Evolutionary conservation across 2,888 invertebrate genomes (phyloP).

Genomic region (Sphaeridia pumilis): DNA sequence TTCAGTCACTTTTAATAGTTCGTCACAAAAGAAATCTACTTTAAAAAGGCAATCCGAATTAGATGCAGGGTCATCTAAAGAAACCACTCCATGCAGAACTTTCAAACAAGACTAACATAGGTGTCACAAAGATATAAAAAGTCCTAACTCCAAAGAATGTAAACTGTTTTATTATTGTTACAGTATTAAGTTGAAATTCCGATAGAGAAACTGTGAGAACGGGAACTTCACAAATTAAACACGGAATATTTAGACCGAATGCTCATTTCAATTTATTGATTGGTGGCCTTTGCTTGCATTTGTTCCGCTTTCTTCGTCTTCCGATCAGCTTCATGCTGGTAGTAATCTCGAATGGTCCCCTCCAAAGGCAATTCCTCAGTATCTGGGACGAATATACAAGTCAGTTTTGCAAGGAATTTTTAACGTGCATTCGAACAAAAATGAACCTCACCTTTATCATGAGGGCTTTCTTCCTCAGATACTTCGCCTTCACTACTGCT

Average conservation of each 20-base stretch:
- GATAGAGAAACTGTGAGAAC: too few species aligned
- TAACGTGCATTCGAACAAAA: not conserved
- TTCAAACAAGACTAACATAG: too few species aligned
- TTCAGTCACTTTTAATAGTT: not conserved
- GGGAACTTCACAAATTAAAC: too few species aligned
- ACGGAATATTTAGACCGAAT: too few species aligned
- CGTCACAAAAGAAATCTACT: not conserved
- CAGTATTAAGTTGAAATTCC: too few species aligned
- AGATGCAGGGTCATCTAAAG: conserved; percentile 4
- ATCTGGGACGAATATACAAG: not conserved
- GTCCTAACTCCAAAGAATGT: too few species aligned
- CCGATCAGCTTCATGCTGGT: not conserved
- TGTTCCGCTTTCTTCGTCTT: not conserved
- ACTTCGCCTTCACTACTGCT: conserved; percentile 3
- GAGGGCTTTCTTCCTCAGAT: conserved; percentile 10
- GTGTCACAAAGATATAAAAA: too few species aligned
- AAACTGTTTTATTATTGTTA: too few species aligned
- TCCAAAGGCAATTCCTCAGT: not conserved
- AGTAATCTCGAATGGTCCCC: conserved; percentile 6
- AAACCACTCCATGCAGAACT: conserved; percentile 1
- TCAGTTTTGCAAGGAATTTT: not conserved
- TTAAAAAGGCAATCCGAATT: conserved; percentile 2
- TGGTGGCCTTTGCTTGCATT: not conserved
- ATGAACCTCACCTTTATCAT: not conserved
- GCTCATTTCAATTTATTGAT: too few species aligned